Conservation (phyloP, 1,140 invertebrate genomes). For the Cydia fagiglandana region DNA sequence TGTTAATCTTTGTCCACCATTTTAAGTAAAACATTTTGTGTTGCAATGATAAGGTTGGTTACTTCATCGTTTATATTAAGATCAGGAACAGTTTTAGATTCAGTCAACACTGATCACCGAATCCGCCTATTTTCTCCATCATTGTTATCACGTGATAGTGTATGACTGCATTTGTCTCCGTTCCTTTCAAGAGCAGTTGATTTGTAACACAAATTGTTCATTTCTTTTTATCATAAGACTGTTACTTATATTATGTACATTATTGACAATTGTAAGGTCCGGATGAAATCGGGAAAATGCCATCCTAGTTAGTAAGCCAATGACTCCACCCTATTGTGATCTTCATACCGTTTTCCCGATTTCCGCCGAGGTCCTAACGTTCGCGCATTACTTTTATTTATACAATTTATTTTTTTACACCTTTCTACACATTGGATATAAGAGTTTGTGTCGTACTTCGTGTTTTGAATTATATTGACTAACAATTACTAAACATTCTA, state of each 20-base stretch:
- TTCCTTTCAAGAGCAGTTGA: constrained; percentile 44
- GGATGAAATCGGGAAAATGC: constrained; percentile 63
- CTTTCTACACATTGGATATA: constrained; percentile 33
- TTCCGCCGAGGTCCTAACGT: constrained; percentile 55
- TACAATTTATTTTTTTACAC: constrained; percentile 38
- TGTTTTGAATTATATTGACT: constrained; percentile 74
- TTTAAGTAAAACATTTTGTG: constrained; percentile 42
- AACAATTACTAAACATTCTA: constrained; percentile 76
- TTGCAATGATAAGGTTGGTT: constrained; percentile 49
- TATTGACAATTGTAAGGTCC: constrained; percentile 48
- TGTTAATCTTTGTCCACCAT: constrained; percentile 46
- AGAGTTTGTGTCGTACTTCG: constrained; percentile 39
- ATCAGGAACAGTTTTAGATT: constrained; percentile 50
- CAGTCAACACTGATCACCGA: constrained; percentile 59
- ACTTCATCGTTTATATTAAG: constrained; percentile 36
- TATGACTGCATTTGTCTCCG: constrained; percentile 57
- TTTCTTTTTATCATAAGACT: constrained; percentile 36
- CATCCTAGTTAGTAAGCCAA: constrained; percentile 54
- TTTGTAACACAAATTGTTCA: constrained; percentile 51
- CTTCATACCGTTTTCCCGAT: constrained; percentile 58
- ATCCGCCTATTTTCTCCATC: constrained; percentile 33
- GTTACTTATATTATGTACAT: constrained; percentile 29
- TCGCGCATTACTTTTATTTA: constrained; percentile 52
- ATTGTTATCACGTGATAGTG: constrained; percentile 51
- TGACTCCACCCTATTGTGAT: constrained; percentile 52